These are phyloP conservation scores for Nyleta sp. DNA, from an alignment of 2,888 invertebrate species.

Conservation along the genomic window DNA sequence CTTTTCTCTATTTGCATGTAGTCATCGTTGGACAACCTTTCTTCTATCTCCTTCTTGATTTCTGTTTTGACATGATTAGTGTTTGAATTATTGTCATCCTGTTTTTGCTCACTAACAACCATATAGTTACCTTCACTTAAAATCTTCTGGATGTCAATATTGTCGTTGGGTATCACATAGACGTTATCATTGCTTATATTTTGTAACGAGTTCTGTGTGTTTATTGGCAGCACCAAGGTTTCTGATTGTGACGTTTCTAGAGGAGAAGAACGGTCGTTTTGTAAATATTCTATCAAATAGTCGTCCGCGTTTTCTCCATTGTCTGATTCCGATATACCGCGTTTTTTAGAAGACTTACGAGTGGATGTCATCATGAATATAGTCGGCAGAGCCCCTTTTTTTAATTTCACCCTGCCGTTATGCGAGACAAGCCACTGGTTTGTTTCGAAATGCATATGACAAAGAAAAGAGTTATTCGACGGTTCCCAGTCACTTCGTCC, in stretches of 20 bases:
- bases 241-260: conserved; percentile 2
- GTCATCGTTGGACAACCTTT: conserved; percentile 65
- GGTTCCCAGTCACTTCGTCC: conserved; percentile 80
- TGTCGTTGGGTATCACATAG: conserved; percentile 68
- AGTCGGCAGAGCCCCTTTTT: conserved; percentile 77
- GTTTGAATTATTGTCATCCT: conserved; percentile 3
- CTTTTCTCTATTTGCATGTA: conserved; percentile 77
- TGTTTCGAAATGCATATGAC: conserved; percentile 78
- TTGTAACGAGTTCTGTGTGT: neutral
- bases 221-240: neutral
- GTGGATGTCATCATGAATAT: conserved; percentile 77
- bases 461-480: conserved; percentile 79
- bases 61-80: conserved; percentile 63
- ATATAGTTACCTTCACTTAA: conserved; percentile 62
- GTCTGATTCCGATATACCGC: conserved; percentile 63
- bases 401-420: conserved; percentile 75
- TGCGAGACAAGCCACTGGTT: conserved; percentile 75
- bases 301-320: conserved; percentile 61
- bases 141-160: conserved; percentile 56
- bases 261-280: conserved; percentile 59
- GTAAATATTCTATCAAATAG: conserved; percentile 69
- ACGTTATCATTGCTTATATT: conserved; percentile 58
- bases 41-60: conserved; percentile 66
- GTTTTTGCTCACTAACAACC: conserved; percentile 40
- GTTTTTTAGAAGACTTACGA: conserved; percentile 77